Percentiles rank a stretch among this genome's conserved stretches.
These are phyloP conservation scores for Micropoecilia bifurca DNA, from an alignment of 2,797 vertebrate species.

Conservation along the genomic window DNA sequence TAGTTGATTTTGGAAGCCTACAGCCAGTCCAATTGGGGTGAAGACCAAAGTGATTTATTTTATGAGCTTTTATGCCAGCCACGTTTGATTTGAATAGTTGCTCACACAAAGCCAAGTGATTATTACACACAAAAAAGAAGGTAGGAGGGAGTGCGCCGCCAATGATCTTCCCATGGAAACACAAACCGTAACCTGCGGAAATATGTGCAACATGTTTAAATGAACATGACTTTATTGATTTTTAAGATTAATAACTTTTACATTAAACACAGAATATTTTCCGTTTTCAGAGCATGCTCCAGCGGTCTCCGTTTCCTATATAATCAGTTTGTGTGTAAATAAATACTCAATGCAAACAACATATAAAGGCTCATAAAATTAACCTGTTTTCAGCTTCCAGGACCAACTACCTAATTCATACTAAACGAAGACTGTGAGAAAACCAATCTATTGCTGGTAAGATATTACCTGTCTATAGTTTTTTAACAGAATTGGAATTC, in stretches of 20 bases:
- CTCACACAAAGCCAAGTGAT: background rate
- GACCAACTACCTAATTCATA: background rate
- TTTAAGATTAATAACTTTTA: background rate
- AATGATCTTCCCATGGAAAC: background rate
- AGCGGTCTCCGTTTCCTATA: background rate
- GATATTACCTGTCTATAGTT: background rate
- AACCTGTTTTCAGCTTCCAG: background rate
- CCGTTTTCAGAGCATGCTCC: background rate
- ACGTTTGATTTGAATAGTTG: background rate
- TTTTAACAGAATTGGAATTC: background rate
- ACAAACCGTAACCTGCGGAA: background rate
- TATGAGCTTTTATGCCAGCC: background rate
- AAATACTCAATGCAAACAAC: background rate
- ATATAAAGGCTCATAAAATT: background rate
- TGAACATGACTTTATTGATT: background rate
- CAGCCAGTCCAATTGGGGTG: background rate
- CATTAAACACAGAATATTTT: background rate
- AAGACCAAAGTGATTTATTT: background rate
- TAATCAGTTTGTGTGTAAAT: background rate
- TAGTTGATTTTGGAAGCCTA: background rate
- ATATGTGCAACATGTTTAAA: background rate
- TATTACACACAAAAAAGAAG: background rate
- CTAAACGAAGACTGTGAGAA: background rate
- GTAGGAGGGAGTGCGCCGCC: background rate
- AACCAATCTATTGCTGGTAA: background rate